Evolutionary conservation across 2,113 vertebrate species (phyloP).

Genomic region (Epinephelus lanceolatus): DNA sequence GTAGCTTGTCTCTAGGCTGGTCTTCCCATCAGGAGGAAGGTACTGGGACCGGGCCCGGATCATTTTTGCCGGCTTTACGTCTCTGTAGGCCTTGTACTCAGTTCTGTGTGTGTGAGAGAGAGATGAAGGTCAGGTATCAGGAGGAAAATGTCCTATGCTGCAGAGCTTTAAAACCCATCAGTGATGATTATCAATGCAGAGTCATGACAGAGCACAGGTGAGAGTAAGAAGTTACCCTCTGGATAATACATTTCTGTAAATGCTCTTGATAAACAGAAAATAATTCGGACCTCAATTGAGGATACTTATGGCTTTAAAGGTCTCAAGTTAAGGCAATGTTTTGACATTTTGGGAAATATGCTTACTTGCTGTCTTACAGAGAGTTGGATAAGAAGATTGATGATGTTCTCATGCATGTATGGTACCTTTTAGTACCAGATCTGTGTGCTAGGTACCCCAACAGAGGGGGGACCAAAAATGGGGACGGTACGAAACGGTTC

Average conservation of each 20-base stretch:
- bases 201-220: background rate
- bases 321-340: background rate
- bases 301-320: background rate
- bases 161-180: background rate
- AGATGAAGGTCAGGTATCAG: background rate
- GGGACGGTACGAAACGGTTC: no score
- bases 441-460: no score
- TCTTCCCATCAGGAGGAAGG: slow-evolving; percentile 91
- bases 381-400: no score
- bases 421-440: no score
- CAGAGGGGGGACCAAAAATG: no score
- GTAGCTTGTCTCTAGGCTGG: slow-evolving; percentile 94
- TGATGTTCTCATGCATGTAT: no score
- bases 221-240: background rate
- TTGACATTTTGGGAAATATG: background rate
- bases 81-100: slow-evolving; percentile 94
- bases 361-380: background rate
- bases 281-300: background rate
- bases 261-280: background rate
- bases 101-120: slow-evolving; percentile 81
- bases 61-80: slow-evolving; percentile 91
- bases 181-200: background rate
- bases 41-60: slow-evolving; percentile 93
- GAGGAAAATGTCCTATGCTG: background rate
- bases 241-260: background rate